Evolutionary conservation across 2,888 invertebrate species (phyloP), one percentile per base, ranked within the genome.

Genomic region (Eremobia ochroleuca): DNA sequence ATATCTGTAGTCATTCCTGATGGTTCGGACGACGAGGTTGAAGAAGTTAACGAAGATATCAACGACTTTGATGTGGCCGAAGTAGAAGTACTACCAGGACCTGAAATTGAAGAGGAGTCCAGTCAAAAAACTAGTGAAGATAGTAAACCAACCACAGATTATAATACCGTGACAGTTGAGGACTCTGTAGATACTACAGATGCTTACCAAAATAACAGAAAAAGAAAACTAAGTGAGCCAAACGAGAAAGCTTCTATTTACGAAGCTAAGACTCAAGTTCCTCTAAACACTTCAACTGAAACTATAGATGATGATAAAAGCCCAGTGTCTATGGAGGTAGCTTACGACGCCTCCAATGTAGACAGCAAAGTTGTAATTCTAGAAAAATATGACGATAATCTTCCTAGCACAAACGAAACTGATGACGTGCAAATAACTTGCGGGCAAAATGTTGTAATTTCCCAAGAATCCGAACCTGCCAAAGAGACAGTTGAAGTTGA

Each of bases 381-480:
- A 28, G 96, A 95, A 18, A 94, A 91, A n/a, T 94, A 95, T 11
- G 94, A 94, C 25, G 95, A 96, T 52, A 94, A 94, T 74, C 86
- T 96, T 25, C 96, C 96, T 0, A 94, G 94, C 76, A 94, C 94
- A 0, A 95, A 94, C 81, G 96, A 96, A 15, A 95, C 95, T 1
- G 96, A 96, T 82, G 97, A 97, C 82, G 86, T 96, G 6, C 94
- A 94, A 82, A 96, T 96, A 68, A 95, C 95, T 83, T 96, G 96
- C 76, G 96, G 96, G 5, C 97, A 97, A 91, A 77, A 86, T 4
- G 65, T 92, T 0, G 90, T 89, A 68, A 88, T 73, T 71, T 94
- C 96, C 5, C 95, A 93, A 90, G 94, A 95, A 11, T 81, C 81
- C 18, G 94, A 95, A 11, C 81, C 83, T 31, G n/a, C 77, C 0